phyloP scores from a whole-genome alignment of 2,888 invertebrate species.

The Nycteola revayana region DNA sequence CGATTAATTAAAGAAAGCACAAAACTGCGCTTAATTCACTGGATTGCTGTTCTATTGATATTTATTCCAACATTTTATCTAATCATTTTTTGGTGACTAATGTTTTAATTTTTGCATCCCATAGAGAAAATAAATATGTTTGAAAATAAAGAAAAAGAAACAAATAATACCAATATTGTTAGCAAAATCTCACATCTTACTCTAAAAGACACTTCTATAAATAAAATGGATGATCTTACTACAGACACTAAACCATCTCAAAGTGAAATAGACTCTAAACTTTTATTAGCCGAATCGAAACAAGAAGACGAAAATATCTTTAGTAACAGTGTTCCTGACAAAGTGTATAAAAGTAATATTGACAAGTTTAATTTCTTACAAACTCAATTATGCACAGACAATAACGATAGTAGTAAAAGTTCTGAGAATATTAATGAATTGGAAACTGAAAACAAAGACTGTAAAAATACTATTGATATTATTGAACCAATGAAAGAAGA shows the following conservation, averaged over 20 bases:
- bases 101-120: constrained; percentile 7
- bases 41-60: too few species aligned
- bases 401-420: constrained; percentile 36
- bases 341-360: constrained; percentile 63
- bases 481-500: constrained; percentile 23
- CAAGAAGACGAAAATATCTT: constrained; percentile 25
- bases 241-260: constrained; percentile 39
- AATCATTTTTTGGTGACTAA: neutral
- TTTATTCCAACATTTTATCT: neutral
- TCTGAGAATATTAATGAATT: constrained; percentile 35
- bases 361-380: constrained; percentile 71
- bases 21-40: too few species aligned
- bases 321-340: constrained; percentile 46
- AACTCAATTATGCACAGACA: constrained; percentile 59
- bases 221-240: constrained; percentile 50
- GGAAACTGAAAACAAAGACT: constrained; percentile 39
- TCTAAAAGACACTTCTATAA: constrained; percentile 56
- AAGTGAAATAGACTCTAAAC: constrained; percentile 40
- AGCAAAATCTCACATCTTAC: constrained; percentile 60
- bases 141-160: constrained; percentile 65
- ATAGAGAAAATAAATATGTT: constrained; percentile 78
- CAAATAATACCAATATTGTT: constrained; percentile 57
- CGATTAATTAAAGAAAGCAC: too few species aligned
- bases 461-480: constrained; percentile 25
- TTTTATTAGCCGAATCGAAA: constrained; percentile 20